Base-by-base conservation (phyloP, 2,797 vertebrate species). In the Lacerta agilis region DNA sequence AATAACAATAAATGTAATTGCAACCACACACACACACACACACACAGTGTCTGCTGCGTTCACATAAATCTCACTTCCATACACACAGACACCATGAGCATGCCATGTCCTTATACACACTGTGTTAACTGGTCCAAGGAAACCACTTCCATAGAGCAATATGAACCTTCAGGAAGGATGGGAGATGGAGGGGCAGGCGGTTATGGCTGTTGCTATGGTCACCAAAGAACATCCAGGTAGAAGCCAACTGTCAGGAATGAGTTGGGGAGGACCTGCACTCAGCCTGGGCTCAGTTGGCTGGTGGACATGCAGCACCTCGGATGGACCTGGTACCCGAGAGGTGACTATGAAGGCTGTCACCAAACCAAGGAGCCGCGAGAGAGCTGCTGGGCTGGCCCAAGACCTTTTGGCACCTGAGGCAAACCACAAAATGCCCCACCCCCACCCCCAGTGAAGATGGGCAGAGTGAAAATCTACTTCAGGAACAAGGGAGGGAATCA, bases 181-280 rank as follows among this genome's bases (percentile, higher is more conserved):
- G 55, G 18, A 29, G 27, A 38, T 8, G 1, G 25, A 85, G 71
- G 71, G 33, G 10, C n/a, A 20, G 4, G 38, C 61, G n/a, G 78
- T 89, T 80, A 18, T 25, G 75, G 29, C 17, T n/a, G 83, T 89
- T 76, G 83, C 88, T 81, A 89, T 89, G 83, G 83, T 25, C 33
- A 85, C 88, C 88, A 81, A 64, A 85, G 87, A 80, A 88, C 69
- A 45, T 43, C 7, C n/a, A 66, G 38, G 9, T 18, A n/a, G 71
- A 81, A 17, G 25, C 36, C 69, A 85, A 86, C 71, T 8, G 78
- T 33, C 49, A 84, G 73, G n/a, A 75, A 75, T 25, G 58, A 8
- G 15, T 11, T 0, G 6, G 25, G 25, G 9, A 25, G 11, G 61
- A 49, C 20, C 55, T 17, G 49, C 15, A 27, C 18, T 2, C 15